phyloP scores from a whole-genome alignment of 2,113 vertebrate species.

The Aythya baeri region DNA sequence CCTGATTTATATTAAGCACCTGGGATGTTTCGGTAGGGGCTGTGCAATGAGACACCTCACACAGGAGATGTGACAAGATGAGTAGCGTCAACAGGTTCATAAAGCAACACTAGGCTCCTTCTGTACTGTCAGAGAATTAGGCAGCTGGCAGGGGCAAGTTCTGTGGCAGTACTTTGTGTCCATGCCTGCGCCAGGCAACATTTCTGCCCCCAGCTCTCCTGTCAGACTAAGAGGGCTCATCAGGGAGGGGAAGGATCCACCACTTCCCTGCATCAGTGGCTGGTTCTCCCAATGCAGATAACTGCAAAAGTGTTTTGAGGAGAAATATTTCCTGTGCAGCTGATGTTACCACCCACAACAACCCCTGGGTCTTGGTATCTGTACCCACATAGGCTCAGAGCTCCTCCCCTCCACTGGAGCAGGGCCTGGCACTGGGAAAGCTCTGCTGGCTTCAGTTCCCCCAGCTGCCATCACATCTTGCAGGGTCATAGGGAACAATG shows the following conservation, averaged over 20 bases:
- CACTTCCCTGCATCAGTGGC: background rate
- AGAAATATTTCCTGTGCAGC: background rate
- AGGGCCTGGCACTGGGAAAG: background rate
- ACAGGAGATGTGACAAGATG: background rate
- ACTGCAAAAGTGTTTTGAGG: background rate
- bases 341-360: background rate
- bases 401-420: accelerated
- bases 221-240: accelerated
- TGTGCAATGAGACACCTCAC: background rate
- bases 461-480: background rate
- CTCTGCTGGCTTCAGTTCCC: background rate
- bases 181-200: background rate
- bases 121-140: background rate
- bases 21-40: background rate
- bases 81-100: background rate
- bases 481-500: background rate
- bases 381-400: background rate
- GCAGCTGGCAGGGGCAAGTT: background rate
- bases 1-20: background rate
- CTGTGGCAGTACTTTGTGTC: accelerated
- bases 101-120: background rate
- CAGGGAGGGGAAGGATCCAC: background rate
- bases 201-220: background rate
- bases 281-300: background rate
- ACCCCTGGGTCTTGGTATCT: background rate